A percentile compares a stretch with the other conserved stretches of the same genome.
These are phyloP conservation scores for Berghia stephanieae DNA, from an alignment of 1,140 invertebrate genomes.

Conservation along the genomic window DNA sequence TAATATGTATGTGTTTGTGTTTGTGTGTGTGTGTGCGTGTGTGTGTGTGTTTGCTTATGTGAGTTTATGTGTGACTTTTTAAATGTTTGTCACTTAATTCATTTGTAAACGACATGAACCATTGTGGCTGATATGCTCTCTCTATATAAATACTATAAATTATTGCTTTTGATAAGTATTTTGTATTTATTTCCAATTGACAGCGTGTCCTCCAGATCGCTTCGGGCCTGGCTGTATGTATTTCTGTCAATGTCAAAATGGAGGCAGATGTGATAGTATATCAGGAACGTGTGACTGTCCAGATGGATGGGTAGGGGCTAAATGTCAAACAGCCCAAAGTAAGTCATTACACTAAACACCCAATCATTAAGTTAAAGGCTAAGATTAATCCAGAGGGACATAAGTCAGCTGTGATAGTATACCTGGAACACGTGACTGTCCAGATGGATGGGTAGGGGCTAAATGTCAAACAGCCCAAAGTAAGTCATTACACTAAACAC, in stretches of 20 bases:
- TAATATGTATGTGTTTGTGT: too few species aligned
- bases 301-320: conserved; percentile 67
- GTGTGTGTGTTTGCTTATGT: too few species aligned
- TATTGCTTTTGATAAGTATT: too few species aligned
- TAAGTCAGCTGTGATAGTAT: conserved; percentile 58
- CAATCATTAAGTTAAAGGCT: too few species aligned
- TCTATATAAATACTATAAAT: too few species aligned
- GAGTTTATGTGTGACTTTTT: too few species aligned
- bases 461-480: conserved; percentile 56
- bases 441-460: conserved; percentile 68
- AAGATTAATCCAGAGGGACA: neutral
- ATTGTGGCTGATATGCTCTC: too few species aligned
- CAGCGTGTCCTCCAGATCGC: conserved; percentile 54
- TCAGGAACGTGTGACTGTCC: conserved; percentile 78
- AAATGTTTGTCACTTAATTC: too few species aligned
- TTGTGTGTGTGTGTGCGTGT: too few species aligned
- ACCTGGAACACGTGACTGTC: conserved; percentile 78
- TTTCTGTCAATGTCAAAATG: conserved; percentile 84
- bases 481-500: conserved; percentile 28
- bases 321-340: conserved; percentile 57
- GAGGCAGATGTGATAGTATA: conserved; percentile 59
- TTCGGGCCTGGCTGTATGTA: conserved; percentile 80
- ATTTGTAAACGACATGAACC: too few species aligned
- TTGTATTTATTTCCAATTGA: conserved; percentile 29
- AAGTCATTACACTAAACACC: conserved; percentile 5